Evolutionary conservation across 2,113 vertebrate genomes (phyloP).

Genomic region (Elachura formosa): DNA sequence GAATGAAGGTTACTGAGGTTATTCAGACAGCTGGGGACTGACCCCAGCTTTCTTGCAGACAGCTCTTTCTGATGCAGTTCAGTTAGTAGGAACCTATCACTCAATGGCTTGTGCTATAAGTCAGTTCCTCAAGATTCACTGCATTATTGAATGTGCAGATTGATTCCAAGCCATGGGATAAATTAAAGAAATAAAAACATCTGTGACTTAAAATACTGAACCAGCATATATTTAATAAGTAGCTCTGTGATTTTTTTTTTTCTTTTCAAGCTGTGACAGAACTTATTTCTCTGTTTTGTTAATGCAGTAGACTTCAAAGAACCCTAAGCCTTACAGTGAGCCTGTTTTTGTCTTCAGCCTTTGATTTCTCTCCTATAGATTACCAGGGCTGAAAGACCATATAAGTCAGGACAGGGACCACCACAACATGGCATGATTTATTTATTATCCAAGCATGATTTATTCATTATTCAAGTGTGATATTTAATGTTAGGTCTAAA

Average conservation of each 20-base stretch:
- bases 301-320: background rate
- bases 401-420: background rate
- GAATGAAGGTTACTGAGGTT: background rate
- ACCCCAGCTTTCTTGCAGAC: background rate
- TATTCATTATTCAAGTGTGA: background rate
- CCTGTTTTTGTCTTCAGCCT: background rate
- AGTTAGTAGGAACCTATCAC: background rate
- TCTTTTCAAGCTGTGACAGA: background rate
- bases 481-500: background rate
- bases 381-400: background rate
- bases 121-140: background rate
- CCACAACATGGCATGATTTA: background rate
- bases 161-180: background rate
- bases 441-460: background rate
- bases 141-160: background rate
- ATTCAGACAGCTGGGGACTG: background rate
- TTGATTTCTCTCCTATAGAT: background rate
- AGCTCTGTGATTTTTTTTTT: background rate
- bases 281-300: background rate
- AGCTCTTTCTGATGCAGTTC: background rate
- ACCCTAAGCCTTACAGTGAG: background rate
- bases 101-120: background rate
- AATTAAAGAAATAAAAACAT: background rate
- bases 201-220: background rate
- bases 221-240: background rate